Conservation (phyloP, 2,888 invertebrate genomes). For the Tuta absoluta region DNA sequence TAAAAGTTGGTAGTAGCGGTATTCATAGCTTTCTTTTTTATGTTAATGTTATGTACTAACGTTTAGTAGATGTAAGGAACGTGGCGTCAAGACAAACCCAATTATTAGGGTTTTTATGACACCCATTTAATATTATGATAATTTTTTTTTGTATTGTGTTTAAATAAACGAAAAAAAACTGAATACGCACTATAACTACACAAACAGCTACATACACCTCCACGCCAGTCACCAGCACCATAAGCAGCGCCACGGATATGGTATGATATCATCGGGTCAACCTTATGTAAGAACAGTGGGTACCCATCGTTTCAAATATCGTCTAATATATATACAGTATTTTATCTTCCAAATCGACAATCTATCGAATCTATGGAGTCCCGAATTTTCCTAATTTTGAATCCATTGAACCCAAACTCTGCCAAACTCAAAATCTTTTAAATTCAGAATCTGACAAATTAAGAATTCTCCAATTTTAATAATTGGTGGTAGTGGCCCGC, state of each 20-base stretch:
- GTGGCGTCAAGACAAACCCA: constrained; percentile 91
- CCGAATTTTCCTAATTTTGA: too few relatives aligned
- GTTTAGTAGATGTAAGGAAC: too few relatives aligned
- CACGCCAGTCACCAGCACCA: constrained; percentile 91
- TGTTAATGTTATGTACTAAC: too few relatives aligned
- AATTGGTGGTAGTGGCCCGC: constrained; percentile 96
- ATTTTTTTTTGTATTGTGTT: constrained; percentile 42
- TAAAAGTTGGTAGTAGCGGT: constrained; percentile 97
- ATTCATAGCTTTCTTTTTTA: constrained; percentile 91
- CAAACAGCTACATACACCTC: constrained; percentile 93
- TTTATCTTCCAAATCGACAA: too few relatives aligned
- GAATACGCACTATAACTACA: constrained; percentile 90
- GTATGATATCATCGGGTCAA: constrained; percentile 78
- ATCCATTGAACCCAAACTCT: constrained; percentile 30
- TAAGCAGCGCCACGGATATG: constrained; percentile 86
- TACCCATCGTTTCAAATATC: too few relatives aligned
- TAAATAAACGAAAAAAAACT: too few relatives aligned
- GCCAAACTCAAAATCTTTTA: constrained; percentile 76
- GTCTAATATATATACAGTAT: too few relatives aligned
- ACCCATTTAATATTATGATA: too few relatives aligned
- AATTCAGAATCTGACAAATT: too few relatives aligned
- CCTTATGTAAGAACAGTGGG: too few relatives aligned
- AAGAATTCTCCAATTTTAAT: constrained; percentile 84
- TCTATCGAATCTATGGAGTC: too few relatives aligned
- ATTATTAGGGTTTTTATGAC: too few relatives aligned